Evolutionary conservation across 2,888 invertebrate species (phyloP).

Genomic region (Gonocerus acuteangulatus): DNA sequence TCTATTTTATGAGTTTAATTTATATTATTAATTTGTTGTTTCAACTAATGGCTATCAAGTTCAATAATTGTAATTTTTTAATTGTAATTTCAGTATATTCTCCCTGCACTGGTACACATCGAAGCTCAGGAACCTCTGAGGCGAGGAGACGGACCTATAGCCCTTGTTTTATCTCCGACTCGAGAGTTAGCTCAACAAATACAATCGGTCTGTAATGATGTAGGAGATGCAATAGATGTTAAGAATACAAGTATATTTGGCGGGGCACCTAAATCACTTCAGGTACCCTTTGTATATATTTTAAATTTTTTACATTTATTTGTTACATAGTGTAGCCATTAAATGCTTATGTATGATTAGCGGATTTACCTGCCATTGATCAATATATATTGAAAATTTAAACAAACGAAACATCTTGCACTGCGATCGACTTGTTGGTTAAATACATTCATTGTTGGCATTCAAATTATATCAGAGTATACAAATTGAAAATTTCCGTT

Average conservation of each 20-base stretch:
- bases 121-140: constrained; percentile 78
- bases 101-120: constrained; percentile 91
- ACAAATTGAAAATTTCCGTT: too few relatives aligned
- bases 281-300: constrained; percentile 47
- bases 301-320: background rate
- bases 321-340: too few relatives aligned
- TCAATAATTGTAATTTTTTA: too few relatives aligned
- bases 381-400: too few relatives aligned
- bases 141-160: constrained; percentile 88
- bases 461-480: too few relatives aligned
- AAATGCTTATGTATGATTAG: too few relatives aligned
- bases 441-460: too few relatives aligned
- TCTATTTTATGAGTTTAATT: background rate
- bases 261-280: constrained; percentile 91
- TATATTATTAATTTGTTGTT: background rate
- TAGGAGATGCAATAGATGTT: constrained; percentile 79
- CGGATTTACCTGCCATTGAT: too few relatives aligned
- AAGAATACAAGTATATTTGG: constrained; percentile 93
- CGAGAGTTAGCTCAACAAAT: constrained; percentile 84
- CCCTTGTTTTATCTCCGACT: constrained; percentile 79
- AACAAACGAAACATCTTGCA: too few relatives aligned
- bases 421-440: too few relatives aligned
- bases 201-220: constrained; percentile 82
- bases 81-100: constrained; percentile 61
- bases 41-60: background rate